Base-by-base conservation (phyloP, 2,888 invertebrate genomes). In the Acrobeloides nanus region DNA sequence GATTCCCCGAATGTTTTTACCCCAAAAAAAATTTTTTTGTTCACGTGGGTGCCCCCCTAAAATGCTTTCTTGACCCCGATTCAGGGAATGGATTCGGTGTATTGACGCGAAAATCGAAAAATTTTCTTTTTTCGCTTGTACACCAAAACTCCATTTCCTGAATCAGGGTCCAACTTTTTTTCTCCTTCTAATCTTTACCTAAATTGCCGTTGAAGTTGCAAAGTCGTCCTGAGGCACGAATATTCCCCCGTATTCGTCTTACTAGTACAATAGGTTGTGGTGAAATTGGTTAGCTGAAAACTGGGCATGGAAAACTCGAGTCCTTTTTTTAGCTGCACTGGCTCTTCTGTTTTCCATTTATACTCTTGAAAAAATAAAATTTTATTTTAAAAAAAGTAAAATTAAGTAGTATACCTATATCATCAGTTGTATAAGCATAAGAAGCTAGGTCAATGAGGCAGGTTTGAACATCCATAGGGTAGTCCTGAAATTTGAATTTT, bases 341-440 rank as follows among this genome's bases (percentile, higher is more conserved):
- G 90, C 76, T 89, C 88, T 3, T 58, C 59, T 75, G 87, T 86
- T 77, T 90, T 90, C 92, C 92, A 93, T 62, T 87, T 80, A 79
- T 92, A 93, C 68, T 71, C 70, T 66, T 38, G 46, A 56, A 38
- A 15, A 15, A 12, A 12, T 3, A 26, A 26, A 48, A 48, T 15
- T 45, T 15, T 6, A 8, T 35, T 18, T 39, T 32, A 1, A 1
- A 39, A 39, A 21, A 29, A 10, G 34, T 32, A 20, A 18, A 12
- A 12, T 38, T 38, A 15, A 41, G 38, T 39, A 8, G 7, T 6
- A 41, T 29, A 66, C 89, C 88, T 72, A 92, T 81, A 79, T 92
- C 92, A 65, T 87, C 86, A 35, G 89, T 90, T 34, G 92, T 92
- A 86, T 92, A 95, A 57, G 92, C 93, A 77, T 93, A 93, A 76